Evolutionary conservation across 2,888 invertebrate genomes (phyloP), one percentile per base, ranked within the genome.

Genomic region (Heterodera filipjevi): DNA sequence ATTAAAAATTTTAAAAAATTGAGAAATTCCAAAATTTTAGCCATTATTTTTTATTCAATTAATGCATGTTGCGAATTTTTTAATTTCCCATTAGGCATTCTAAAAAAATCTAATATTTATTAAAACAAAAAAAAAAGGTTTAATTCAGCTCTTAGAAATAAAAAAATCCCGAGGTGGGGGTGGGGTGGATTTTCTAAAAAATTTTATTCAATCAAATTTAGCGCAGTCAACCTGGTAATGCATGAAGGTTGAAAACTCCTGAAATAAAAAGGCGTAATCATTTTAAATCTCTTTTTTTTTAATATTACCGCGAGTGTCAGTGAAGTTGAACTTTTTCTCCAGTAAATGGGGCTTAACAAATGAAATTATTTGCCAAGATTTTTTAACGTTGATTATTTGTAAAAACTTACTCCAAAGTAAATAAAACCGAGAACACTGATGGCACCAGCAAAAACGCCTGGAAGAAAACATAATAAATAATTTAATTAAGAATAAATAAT

Each of bases 161-260:
- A n/a, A n/a, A n/a, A n/a, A n/a, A n/a, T n/a, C n/a, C n/a, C n/a
- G n/a, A n/a, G n/a, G n/a, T n/a, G n/a, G n/a, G n/a, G n/a, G n/a
- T n/a, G n/a, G n/a, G n/a, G n/a, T n/a, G n/a, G n/a, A n/a, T n/a
- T n/a, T n/a, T n/a, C n/a, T n/a, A n/a, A n/a, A n/a, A n/a, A n/a
- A n/a, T n/a, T 44, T 49, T 73, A n/a, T n/a, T 49, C 8, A 49
- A 49, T 5, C 16, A 12, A 12, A 49, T 19, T 49, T 49, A n/a
- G n/a, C n/a, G n/a, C n/a, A n/a, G n/a, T 1, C 49, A 49, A 53
- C 80, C 87, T 49, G 87, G 87, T 82, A 87, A 83, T 66, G 85
- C 85, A 78, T 87, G 87, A 19, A 87, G 84, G 66, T 86, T 85
- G 79, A 84, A 79, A 27, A 87, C 86, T 27, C 87, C 59, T 59